Evolutionary conservation across 2,888 invertebrate genomes (phyloP).

Genomic region (Leptarthrus brevirostris): DNA sequence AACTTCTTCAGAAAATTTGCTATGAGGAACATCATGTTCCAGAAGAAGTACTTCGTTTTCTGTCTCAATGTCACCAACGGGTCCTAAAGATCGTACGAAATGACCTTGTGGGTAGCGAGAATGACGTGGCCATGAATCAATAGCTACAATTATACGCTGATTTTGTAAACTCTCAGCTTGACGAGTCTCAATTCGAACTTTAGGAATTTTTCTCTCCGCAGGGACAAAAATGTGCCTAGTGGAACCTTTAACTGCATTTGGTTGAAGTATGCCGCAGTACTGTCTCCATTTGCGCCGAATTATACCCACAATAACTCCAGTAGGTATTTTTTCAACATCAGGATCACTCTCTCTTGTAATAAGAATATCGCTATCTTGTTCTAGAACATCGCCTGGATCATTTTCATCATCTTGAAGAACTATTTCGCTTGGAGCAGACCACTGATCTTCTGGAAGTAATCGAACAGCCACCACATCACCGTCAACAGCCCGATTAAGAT

Average conservation of each 20-base stretch:
- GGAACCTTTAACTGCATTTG: conserved; percentile 77
- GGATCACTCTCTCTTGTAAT: conserved; percentile 60
- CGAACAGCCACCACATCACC: conserved; percentile 94
- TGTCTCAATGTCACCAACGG: conserved; percentile 91
- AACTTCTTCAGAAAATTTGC: conserved; percentile 94
- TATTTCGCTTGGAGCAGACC: conserved; percentile 91
- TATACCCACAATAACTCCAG: conserved; percentile 91
- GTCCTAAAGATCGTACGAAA: conserved; percentile 92
- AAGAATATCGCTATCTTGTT: conserved; percentile 72
- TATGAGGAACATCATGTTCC: conserved; percentile 97
- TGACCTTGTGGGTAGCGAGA: conserved; percentile 96
- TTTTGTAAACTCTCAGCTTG: conserved; percentile 83
- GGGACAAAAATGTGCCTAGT: conserved; percentile 91
- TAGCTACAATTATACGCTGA: conserved; percentile 93
- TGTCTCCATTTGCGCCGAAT: conserved; percentile 96
- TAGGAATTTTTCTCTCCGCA: conserved; percentile 92
- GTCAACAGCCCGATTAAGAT: conserved; percentile 93
- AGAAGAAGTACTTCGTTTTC: conserved; percentile 96
- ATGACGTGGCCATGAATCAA: conserved; percentile 95
- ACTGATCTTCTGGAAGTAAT: conserved; percentile 86
- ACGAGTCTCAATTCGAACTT: conserved; percentile 94
- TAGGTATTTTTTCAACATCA: conserved; percentile 70
- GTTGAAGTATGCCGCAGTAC: conserved; percentile 94
- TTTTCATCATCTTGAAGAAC: conserved; percentile 80
- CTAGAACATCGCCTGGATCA: conserved; percentile 76